These are phyloP conservation scores for Julus scanicus DNA, from an alignment of 2,888 invertebrate species.

Conservation along the genomic window DNA sequence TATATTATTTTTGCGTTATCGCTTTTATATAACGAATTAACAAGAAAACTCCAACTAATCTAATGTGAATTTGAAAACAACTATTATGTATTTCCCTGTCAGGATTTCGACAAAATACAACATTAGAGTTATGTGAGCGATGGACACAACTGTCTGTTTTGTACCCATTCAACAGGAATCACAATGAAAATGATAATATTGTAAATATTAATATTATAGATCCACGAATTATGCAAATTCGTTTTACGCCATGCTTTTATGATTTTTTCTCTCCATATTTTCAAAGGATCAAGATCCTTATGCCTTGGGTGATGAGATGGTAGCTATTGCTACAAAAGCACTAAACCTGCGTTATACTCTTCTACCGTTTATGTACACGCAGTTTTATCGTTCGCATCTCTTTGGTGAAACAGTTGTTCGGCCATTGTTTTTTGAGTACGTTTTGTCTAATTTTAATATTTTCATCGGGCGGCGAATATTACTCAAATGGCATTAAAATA, in stretches of 20 bases:
- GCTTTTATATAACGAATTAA: not conserved
- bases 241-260: not conserved
- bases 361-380: conserved; percentile 82
- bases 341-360: conserved; percentile 77
- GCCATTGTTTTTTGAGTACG: conserved; percentile 82
- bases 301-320: conserved; percentile 76
- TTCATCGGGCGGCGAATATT: too few species aligned
- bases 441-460: not conserved
- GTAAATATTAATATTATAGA: not conserved
- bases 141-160: conserved; percentile 91
- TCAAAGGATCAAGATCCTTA: conserved; percentile 85
- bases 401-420: conserved; percentile 80
- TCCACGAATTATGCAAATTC: not conserved
- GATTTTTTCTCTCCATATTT: not conserved
- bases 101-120: conserved; percentile 79
- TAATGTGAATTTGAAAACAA: not conserved
- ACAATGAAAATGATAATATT: conserved; percentile 70
- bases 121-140: conserved; percentile 77
- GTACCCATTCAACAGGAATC: conserved; percentile 87
- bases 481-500: not conserved
- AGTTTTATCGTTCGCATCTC: conserved; percentile 79
- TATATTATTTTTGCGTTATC: not conserved
- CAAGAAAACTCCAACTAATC: too few species aligned
- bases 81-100: not conserved
- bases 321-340: conserved; percentile 74